Base-by-base conservation (phyloP, 2,888 invertebrate genomes). In the Labia minor region DNA sequence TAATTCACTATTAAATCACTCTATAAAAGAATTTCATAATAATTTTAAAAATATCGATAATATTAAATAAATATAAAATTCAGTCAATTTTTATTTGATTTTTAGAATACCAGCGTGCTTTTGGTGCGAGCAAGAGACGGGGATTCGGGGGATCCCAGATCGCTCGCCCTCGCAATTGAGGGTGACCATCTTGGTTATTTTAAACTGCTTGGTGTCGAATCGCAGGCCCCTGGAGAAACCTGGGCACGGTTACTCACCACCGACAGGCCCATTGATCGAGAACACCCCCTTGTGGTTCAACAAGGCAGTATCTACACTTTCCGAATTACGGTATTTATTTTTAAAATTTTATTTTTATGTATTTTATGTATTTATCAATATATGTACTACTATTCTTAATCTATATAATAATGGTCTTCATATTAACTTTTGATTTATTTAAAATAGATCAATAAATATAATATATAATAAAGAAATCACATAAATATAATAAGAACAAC, bases 281-380 rank as follows among this genome's bases (percentile, higher is more conserved):
- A 92, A 75, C 85, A 89, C 76, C 83, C 86, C 0, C 80, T 81
- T 19, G 86, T 91, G 49, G 78, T 88, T 67, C 87, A 88, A 73
- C 89, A 87, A 74, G 90, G 90, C 1, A 90, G 90, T 1, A 87
- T 89, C 63, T 90, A 90, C 73, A 85, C 82, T 4, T 88, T 90
- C 71, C 81, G 80, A 65, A 82, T 89, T 1, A 84, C 84, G 77
- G 83, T 82, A 74, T 71, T 65, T 62, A n/a, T n/a, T n/a, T n/a
- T n/a, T n/a, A 33, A n/a, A n/a, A n/a, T n/a, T n/a, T n/a, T n/a
- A n/a, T n/a, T n/a, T n/a, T n/a, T n/a, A n/a, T n/a, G 33, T 26
- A 6, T 61, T 37, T 21, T 11, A 26, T n/a, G 3, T 65, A n/a
- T 37, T 26, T 14, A 18, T 19, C 16, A 33, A 66, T 37, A 14